Base-by-base conservation (phyloP, 1,140 invertebrate genomes). In the Phthorimaea operculella region DNA sequence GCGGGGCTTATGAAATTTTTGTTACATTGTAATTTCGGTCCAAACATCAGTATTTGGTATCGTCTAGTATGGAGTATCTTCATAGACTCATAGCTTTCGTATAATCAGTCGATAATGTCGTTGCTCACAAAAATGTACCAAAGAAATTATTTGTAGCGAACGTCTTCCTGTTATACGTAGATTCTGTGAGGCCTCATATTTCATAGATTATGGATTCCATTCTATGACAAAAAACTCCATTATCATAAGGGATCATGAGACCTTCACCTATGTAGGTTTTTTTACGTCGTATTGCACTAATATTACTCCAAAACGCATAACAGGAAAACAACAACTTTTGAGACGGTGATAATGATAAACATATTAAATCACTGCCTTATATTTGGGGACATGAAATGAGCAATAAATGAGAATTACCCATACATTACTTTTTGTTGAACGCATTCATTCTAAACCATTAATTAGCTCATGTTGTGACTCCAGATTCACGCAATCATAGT, bases 41-140 rank as follows among this genome's bases (percentile, higher is more conserved):
- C 62, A 59, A 76, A 71, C 63, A 59, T 66, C 68, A 74, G 68
- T 74, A 74, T 77, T 64, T 76, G 62, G 64, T 73, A 70, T 76
- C 57, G 66, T 69, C 63, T 55, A 28, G 59, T 60, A 61, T 47
- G 45, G 14, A 47, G 21, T 28, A 28, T 59, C 60, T 64, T 66
- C 54, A 60, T 55, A 69, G 63, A 63, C 62, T 39, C 36, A 39
- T 39, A 39, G 36, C 67, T 66, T 60, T 55, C 54, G 57, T 66
- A 64, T 73, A 77, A 61, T 77, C 69, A 62, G 59, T 64, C 70
- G 58, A 62, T 72, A 65, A 63, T 64, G 66, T 78, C 68, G 67
- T 81, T 82, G 80, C 77, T 83, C 80, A 83, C 80, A 83, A 81
- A 74, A 71, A 70, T 75, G 68, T 80, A 83, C 78, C 77, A 80